Conservation (phyloP, 1,140 invertebrate genomes). For the Polypedilum pembai region DNA sequence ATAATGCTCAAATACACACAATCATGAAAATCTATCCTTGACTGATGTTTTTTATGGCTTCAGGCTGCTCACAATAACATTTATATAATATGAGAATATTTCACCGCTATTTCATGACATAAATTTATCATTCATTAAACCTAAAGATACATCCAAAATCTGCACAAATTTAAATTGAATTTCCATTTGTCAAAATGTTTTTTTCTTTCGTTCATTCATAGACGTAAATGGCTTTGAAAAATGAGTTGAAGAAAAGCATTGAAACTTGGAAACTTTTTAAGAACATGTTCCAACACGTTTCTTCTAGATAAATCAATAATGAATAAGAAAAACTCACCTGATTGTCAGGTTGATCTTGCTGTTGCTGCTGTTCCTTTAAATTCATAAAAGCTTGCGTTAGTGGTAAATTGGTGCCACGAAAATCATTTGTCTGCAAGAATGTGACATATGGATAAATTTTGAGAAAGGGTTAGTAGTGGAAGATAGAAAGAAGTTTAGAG, state of each 20-base stretch:
- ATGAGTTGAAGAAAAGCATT: no score
- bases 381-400: constrained; percentile 32
- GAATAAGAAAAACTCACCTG: constrained; percentile 1
- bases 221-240: no score
- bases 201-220: no score
- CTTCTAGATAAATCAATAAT: background rate
- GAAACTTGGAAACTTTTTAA: no score
- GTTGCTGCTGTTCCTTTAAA: constrained; percentile 31
- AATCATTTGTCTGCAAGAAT: constrained; percentile 16
- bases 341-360: constrained; percentile 28
- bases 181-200: no score
- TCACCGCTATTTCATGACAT: no score
- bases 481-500: background rate
- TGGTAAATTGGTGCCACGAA: constrained; percentile 29
- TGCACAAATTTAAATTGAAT: no score
- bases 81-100: no score
- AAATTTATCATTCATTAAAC: no score
- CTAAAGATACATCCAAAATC: no score
- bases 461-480: background rate
- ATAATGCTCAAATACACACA: background rate
- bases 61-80: background rate
- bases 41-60: background rate
- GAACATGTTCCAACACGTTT: no score
- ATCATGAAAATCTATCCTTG: background rate
- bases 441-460: background rate